Evolutionary conservation across 2,113 vertebrate species (phyloP).

Genomic region (Eublepharis macularius): DNA sequence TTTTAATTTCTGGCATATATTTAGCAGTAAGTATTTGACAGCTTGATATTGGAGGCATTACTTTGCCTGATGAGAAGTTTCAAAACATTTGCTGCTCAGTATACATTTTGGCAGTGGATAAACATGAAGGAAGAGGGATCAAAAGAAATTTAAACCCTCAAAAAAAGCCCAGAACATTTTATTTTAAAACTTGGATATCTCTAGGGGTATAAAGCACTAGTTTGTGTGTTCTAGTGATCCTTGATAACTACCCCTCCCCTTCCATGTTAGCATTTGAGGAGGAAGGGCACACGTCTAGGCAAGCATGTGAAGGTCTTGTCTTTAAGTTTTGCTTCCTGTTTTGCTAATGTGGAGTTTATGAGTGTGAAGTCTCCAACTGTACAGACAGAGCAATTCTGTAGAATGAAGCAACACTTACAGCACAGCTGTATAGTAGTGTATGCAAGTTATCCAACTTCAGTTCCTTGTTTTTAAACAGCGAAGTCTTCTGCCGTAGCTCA

Average conservation of each 20-base stretch:
- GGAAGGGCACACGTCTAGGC: not conserved
- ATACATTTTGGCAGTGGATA: not conserved
- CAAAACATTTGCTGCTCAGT: not conserved
- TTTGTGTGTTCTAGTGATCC: slow-evolving; percentile 10
- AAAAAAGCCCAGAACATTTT: not conserved
- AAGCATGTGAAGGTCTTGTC: not conserved
- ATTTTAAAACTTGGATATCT: not conserved
- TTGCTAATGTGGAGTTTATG: slow-evolving; percentile 8
- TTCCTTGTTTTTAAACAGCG: slow-evolving; percentile 15
- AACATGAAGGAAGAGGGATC: slow-evolving; percentile 13
- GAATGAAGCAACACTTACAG: slow-evolving; percentile 33
- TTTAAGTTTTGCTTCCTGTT: not conserved
- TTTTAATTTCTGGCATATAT: not conserved
- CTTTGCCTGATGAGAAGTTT: not conserved
- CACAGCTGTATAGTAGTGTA: slow-evolving; percentile 30
- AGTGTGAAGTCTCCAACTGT: not conserved
- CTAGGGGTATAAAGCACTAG: slow-evolving; percentile 26
- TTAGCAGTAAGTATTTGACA: not conserved
- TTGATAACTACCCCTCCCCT: not conserved
- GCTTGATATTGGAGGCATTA: not conserved
- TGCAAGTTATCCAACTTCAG: slow-evolving; percentile 15
- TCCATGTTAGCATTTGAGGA: not conserved
- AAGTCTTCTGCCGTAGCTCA: not conserved
- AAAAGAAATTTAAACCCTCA: slow-evolving; percentile 10
- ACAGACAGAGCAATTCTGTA: slow-evolving; percentile 8